Base-by-base conservation (phyloP, 2,888 invertebrate genomes). In the Ashinkailepas kermadecensis region DNA sequence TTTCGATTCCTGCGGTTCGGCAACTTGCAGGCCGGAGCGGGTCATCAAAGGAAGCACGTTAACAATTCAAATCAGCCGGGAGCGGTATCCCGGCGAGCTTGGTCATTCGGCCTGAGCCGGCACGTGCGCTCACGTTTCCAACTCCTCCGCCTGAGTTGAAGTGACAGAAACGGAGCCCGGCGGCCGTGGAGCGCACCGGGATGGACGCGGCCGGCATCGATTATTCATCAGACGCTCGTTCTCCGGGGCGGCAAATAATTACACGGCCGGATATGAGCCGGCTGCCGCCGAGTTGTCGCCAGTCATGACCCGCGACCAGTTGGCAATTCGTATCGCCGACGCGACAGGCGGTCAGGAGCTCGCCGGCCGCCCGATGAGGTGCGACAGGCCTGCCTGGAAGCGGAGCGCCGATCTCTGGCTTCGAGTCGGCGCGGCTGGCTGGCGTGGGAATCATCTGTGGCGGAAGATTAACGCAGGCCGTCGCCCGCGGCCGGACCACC, bases 41-140 rank as follows among this genome's bases (percentile, higher is more conserved):
- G 15, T 23, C 70, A 56, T 74, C 74, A 74, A 74, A 74, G 12
- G 74, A 56, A 74, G 9, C 21, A 23, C 56, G 54, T 74, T 74
- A 74, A 15, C 74, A 74, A 74, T 74, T 74, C 56, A 74, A 56
- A 74, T 11, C 39, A 70, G 70, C 70, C 70, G 13, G 54, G 39
- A 21, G 54, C 70, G 18, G 25, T 39, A 39, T 39, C 39, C 39
- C 39, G 4, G 39, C 39, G 39, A 39, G 39, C 39, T 1, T 4
- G 39, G 39, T 39, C 39, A 39, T 39, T 39, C 39, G 39, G 39
- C 39, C 39, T 4, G 39, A 4, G 39, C 15, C 12, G 39, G 39
- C 70, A 70, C 70, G 70, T 70, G 70, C 39, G 39, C 13, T 15
- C 2, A 15, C 25, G 39, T 70, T 39, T 70, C 39, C 39, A 15